Conservation (phyloP, 2,797 vertebrate species). For the Novumbra hubbsi region DNA sequence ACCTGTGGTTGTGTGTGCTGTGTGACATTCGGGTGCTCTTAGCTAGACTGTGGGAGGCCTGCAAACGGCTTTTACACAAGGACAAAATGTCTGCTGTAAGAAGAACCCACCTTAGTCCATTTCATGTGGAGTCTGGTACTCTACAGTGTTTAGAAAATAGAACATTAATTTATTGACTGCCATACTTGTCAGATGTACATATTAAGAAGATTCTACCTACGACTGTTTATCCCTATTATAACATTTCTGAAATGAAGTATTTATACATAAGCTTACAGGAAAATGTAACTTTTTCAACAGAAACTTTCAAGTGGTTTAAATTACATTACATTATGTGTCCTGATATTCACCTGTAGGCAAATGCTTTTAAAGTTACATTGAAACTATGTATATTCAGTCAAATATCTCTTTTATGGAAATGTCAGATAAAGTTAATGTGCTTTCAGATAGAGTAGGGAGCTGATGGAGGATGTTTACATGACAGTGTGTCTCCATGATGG, state of each 20-base stretch:
- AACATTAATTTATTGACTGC: not conserved
- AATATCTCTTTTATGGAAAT: not conserved
- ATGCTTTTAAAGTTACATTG: not conserved
- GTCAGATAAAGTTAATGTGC: not conserved
- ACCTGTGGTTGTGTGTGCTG: conserved; percentile 54
- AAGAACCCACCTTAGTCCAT: conserved; percentile 19
- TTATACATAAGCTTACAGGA: not conserved
- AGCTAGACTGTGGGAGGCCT: conserved; percentile 67
- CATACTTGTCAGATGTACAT: not conserved
- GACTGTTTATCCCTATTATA: not conserved
- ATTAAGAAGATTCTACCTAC: not conserved
- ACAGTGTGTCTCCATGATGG: conserved; percentile 9
- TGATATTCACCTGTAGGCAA: not conserved
- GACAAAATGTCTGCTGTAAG: conserved; percentile 20
- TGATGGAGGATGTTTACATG: conserved; percentile 13
- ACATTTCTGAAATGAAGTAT: not conserved
- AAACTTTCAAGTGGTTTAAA: not conserved
- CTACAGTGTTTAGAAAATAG: not conserved
- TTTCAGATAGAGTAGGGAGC: not conserved
- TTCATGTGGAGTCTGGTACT: conserved; percentile 30
- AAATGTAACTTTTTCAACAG: not conserved
- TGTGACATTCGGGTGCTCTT: conserved; percentile 31
- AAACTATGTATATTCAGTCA: conserved; percentile 1
- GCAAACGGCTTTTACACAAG: conserved; percentile 53
- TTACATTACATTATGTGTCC: not conserved